Evolutionary conservation across 1,140 invertebrate genomes (phyloP), one percentile per base, ranked within the genome.

Genomic region (Ectropis grisescens): DNA sequence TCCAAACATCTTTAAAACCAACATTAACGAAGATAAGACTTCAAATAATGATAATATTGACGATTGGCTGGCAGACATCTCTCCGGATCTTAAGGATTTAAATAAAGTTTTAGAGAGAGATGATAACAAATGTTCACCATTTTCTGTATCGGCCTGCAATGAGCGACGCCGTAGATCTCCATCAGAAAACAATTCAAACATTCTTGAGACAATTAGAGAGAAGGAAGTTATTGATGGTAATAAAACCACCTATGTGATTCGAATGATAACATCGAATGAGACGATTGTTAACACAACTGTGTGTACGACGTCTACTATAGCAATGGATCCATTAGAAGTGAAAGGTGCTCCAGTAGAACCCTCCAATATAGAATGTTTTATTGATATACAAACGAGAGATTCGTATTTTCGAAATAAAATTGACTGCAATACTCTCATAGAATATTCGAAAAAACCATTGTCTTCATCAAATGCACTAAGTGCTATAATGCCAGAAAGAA

Each of bases 371-470:
- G 56, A 69, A 37, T 80, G 75, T 45, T 44, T 36, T 13, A 58
- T 80, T 1, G 60, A 72, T 36, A 72, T 80, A 9, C 37, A 57
- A 22, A 75, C 61, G 3, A 68, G 47, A 29, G 35, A 58, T 3
- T 12, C 44, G 9, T 38, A 45, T 9, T 46, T 66, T 2, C 48
- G 42, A 13, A 62, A 62, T 9, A 55, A 45, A 30, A 43, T 80
- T 1, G 60, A 80, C 25, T 80, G 75, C 47, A 42, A 46, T 2
- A 57, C 38, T 12, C 53, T 80, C 29, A 34, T 72, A 23, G 13
- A 53, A 27, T 80, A 80, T 36, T 53, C 75, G 1, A 72, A 59
- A 38, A 60, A 71, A 53, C 69, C 60, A 0, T n/a, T n/a, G n/a
- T n/a, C n/a, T n/a, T 65, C 66, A 48, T 68, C 67, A 9, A 72